Evolutionary conservation across 2,797 vertebrate genomes (phyloP).

Genomic region (Discoglossus pictus): DNA sequence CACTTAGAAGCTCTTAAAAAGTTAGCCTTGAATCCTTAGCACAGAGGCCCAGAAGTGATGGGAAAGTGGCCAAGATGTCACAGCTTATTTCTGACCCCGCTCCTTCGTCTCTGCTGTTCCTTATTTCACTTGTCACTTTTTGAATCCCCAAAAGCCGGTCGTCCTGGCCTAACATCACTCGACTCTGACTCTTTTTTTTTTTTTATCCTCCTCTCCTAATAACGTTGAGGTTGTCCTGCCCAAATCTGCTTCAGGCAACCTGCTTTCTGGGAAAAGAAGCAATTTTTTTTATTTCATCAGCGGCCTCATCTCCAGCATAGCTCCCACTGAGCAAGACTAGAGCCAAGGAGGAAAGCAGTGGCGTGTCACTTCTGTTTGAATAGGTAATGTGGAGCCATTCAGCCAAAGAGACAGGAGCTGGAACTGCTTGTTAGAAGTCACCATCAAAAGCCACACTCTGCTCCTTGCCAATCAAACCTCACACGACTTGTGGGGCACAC

Average conservation of each 20-base stretch:
- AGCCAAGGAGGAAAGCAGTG: conserved; percentile 81
- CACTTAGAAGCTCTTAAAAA: no score
- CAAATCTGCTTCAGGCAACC: conserved; percentile 81
- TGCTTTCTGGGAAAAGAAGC: conserved; percentile 84
- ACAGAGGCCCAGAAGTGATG: conserved; percentile 69
- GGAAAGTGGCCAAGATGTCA: conserved; percentile 75
- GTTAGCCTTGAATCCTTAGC: conserved; percentile 51
- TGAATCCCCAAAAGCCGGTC: conserved; percentile 74
- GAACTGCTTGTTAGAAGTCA: conserved; percentile 98
- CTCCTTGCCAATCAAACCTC: conserved; percentile 96
- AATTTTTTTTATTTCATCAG: conserved; percentile 79
- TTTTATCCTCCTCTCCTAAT: conserved; percentile 81
- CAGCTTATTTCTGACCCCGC: conserved; percentile 74
- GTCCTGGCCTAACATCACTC: conserved; percentile 84
- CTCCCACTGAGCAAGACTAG: conserved; percentile 83
- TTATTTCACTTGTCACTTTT: conserved; percentile 74
- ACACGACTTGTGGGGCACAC: conserved; percentile 89
- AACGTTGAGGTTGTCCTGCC: conserved; percentile 80
- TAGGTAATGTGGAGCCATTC: conserved; percentile 92
- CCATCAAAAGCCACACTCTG: conserved; percentile 95
- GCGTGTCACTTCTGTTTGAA: conserved; percentile 97
- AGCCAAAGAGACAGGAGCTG: conserved; percentile 91
- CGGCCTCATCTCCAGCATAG: conserved; percentile 72
- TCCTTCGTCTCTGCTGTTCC: conserved; percentile 72
- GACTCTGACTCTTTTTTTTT: conserved; percentile 68